These are phyloP conservation scores for Sterna hirundo DNA, from an alignment of 2,113 vertebrate genomes.

Conservation along the genomic window DNA sequence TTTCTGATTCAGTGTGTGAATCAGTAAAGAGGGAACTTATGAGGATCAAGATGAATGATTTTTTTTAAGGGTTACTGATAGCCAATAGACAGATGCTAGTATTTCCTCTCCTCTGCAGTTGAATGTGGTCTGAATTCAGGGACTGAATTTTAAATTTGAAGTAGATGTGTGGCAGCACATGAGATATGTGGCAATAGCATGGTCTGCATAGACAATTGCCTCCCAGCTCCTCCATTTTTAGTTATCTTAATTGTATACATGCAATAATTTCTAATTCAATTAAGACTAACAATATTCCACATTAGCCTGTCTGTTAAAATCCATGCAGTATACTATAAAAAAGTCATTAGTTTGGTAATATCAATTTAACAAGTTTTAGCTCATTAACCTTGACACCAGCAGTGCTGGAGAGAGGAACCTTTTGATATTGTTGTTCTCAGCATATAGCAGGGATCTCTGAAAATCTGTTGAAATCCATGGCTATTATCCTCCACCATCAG, in stretches of 20 bases:
- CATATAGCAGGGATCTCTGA: background rate
- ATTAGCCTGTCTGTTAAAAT: conserved; percentile 57
- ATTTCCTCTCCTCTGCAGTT: background rate
- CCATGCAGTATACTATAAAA: conserved; percentile 44
- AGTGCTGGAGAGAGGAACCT: conserved; percentile 30
- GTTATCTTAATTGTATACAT: conserved; percentile 27
- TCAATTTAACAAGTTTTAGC: conserved; percentile 65
- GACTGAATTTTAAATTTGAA: background rate
- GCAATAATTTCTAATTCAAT: conserved; percentile 60
- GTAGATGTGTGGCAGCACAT: background rate
- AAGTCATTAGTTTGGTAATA: conserved; percentile 61
- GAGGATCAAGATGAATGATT: background rate
- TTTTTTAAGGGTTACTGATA: background rate
- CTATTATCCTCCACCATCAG: background rate
- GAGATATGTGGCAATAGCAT: background rate
- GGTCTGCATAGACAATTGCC: background rate
- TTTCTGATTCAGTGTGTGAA: background rate
- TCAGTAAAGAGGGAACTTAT: rapidly evolving
- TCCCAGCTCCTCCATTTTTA: conserved; percentile 11
- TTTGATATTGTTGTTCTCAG: conserved; percentile 25
- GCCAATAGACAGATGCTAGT: too few relatives aligned
- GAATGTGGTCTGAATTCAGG: background rate
- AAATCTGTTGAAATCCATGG: background rate
- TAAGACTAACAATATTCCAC: conserved; percentile 30
- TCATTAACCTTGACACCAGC: conserved; percentile 65